These are phyloP conservation scores for Alexandromys fortis DNA, from an alignment of 2,113 vertebrate genomes.

Conservation along the genomic window DNA sequence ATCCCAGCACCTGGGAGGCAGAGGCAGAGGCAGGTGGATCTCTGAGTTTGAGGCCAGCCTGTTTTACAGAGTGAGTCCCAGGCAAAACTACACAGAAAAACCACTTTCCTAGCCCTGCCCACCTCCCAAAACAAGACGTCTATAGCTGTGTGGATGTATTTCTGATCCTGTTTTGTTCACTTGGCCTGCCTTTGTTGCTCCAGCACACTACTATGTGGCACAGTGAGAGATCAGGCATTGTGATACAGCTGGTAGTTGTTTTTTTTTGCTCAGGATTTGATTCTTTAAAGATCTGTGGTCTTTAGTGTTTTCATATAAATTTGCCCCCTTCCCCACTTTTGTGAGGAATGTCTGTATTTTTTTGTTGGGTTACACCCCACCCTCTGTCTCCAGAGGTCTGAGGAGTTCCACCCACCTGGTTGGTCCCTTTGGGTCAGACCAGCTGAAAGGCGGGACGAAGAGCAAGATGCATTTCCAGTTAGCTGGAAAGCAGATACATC, in stretches of 20 bases:
- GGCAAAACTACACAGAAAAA: neutral
- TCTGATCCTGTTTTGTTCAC: neutral
- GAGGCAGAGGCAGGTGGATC: neutral
- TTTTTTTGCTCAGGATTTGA: neutral
- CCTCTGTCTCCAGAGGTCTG: no score
- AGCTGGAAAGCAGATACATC: neutral
- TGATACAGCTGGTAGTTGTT: neutral
- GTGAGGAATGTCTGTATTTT: neutral
- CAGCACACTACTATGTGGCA: neutral
- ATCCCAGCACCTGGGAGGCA: neutral
- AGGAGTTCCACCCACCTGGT: neutral
- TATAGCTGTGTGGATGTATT: neutral
- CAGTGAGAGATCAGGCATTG: neutral
- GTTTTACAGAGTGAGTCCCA: neutral
- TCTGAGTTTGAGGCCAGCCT: neutral
- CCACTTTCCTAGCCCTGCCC: neutral
- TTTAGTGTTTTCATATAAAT: neutral
- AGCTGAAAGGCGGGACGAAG: neutral
- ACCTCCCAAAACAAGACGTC: neutral
- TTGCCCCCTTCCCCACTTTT: neutral
- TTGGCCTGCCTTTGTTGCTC: neutral
- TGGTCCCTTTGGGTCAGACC: neutral
- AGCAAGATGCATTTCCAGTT: neutral
- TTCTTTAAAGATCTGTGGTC: neutral
- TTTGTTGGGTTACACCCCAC: neutral